Evolutionary conservation across 2,113 vertebrate genomes (phyloP).

Genomic region (Thamnophis sirtalis): DNA sequence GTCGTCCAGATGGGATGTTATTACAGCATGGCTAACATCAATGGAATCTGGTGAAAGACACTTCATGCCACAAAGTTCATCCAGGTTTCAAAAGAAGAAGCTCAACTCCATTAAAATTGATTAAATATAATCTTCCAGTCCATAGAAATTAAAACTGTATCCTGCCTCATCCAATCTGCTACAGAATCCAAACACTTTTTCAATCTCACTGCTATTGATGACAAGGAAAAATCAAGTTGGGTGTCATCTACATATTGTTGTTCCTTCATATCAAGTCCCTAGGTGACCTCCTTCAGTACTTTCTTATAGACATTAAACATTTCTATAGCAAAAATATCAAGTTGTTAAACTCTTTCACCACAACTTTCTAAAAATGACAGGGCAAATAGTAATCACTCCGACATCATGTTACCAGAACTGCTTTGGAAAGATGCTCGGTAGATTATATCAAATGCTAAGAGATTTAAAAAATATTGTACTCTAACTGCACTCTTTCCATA

Average conservation of each 20-base stretch:
- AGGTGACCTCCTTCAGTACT: neutral
- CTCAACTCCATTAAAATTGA: neutral
- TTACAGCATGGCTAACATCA: neutral
- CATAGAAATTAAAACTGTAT: neutral
- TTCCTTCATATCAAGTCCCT: neutral
- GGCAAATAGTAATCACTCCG: neutral
- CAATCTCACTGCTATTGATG: neutral
- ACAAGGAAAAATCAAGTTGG: neutral
- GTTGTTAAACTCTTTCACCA: neutral
- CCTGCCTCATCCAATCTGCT: neutral
- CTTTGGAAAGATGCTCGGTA: neutral
- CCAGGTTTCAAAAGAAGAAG: neutral
- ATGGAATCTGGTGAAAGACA: neutral
- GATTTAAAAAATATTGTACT: neutral
- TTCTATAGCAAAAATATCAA: neutral
- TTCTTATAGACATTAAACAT: neutral
- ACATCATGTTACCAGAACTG: neutral
- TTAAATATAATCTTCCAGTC: neutral
- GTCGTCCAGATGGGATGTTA: neutral
- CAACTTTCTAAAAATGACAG: neutral
- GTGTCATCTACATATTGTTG: neutral
- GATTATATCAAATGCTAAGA: neutral
- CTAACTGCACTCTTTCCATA: neutral
- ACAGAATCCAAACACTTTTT: neutral
- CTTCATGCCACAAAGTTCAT: neutral